Percentiles rank a stretch among this genome's conserved stretches.
Conservation (phyloP, 2,113 vertebrate species). For the Eleginops maclovinus region DNA sequence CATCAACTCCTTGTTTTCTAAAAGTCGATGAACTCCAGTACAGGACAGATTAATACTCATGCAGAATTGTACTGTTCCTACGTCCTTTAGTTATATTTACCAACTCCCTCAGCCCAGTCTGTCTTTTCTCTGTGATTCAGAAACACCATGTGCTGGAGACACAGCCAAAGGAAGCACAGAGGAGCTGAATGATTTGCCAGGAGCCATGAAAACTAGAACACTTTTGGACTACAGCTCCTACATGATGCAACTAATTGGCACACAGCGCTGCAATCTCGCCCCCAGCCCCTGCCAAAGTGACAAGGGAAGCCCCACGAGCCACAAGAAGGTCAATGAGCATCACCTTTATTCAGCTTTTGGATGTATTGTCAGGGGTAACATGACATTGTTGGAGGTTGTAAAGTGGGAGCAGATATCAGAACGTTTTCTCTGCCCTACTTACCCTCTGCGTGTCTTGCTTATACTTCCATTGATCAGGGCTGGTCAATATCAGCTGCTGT, state of each 20-base stretch:
- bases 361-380: background rate
- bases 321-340: slow-evolving; percentile 67
- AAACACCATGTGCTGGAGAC: slow-evolving; percentile 53
- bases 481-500: slow-evolving; percentile 31
- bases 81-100: background rate
- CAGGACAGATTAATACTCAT: background rate
- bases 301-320: slow-evolving; percentile 70
- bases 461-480: slow-evolving; percentile 28
- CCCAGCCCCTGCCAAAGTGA: slow-evolving; percentile 74
- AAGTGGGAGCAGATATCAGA: slow-evolving; percentile 1
- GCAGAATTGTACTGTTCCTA: background rate
- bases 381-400: background rate
- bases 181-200: slow-evolving; percentile 75
- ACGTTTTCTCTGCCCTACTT: background rate
- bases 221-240: slow-evolving; percentile 86
- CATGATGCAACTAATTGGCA: slow-evolving; percentile 81
- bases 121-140: slow-evolving; percentile 39
- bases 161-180: slow-evolving; percentile 75
- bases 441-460: background rate
- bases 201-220: slow-evolving; percentile 73
- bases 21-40: background rate
- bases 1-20: background rate
- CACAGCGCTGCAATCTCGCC: slow-evolving; percentile 38
- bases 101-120: background rate
- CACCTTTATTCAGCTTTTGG: background rate